These are phyloP conservation scores for Sphyrna mokarran DNA, from an alignment of 2,113 vertebrate species.

Conservation along the genomic window DNA sequence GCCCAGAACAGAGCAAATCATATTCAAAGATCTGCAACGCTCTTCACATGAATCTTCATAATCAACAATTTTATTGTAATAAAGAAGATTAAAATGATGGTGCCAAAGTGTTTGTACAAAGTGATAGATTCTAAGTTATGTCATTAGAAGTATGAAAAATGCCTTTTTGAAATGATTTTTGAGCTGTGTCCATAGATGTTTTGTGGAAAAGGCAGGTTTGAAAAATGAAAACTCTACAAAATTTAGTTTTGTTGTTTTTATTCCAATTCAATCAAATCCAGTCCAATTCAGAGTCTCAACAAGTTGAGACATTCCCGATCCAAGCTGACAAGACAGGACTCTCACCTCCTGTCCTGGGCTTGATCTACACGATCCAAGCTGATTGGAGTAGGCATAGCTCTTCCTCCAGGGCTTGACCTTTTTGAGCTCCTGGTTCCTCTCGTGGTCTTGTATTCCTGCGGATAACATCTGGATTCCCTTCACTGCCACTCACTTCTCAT, in stretches of 20 bases:
- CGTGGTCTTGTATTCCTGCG: not conserved
- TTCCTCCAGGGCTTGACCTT: no score
- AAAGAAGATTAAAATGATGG: not conserved
- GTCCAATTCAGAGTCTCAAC: no score
- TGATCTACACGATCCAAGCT: no score
- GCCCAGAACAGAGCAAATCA: not conserved
- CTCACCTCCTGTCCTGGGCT: no score
- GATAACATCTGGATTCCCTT: not conserved
- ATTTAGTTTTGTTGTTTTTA: no score
- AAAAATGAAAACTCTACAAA: not conserved
- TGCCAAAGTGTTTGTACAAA: not conserved
- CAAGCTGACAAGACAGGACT: no score
- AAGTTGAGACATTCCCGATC: no score
- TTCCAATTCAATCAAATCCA: no score
- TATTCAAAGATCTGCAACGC: not conserved
- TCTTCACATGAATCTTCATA: not conserved
- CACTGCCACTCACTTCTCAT: not conserved
- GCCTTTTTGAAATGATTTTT: not conserved
- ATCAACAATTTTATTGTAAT: not conserved
- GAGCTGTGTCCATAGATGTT: not conserved
- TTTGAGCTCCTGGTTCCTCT: no score
- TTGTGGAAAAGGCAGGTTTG: not conserved
- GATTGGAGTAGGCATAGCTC: no score
- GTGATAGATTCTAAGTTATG: not conserved
- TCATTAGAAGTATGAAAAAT: not conserved